Conservation (phyloP, 2,113 vertebrate species). For the Chauna torquata region DNA sequence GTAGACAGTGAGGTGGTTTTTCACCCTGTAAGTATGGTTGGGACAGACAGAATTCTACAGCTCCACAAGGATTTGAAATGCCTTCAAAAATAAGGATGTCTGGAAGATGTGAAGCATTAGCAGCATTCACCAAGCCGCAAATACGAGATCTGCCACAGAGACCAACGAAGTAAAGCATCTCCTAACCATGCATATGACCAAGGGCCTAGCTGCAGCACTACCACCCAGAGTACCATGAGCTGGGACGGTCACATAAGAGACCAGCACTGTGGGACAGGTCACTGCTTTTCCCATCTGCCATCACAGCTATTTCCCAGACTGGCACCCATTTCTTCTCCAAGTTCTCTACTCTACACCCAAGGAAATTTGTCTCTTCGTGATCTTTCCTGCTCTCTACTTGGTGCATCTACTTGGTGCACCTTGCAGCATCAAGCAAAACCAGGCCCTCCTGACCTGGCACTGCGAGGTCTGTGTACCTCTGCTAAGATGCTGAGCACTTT, state of each 20-base stretch:
- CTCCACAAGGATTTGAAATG: not conserved
- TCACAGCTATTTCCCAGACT: not conserved
- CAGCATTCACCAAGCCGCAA: not conserved
- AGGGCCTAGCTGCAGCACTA: not conserved
- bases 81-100: not conserved
- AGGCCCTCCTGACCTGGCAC: not conserved
- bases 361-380: not conserved
- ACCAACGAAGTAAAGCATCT: not conserved
- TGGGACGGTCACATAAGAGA: not conserved
- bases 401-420: accelerated
- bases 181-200: not conserved
- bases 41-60: not conserved
- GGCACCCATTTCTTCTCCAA: not conserved
- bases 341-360: not conserved
- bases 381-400: not conserved
- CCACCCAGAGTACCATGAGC: not conserved
- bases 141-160: not conserved
- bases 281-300: not conserved
- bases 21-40: not conserved
- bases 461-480: not conserved
- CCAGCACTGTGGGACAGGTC: not conserved
- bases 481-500: not conserved
- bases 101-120: not conserved
- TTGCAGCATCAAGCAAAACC: not conserved
- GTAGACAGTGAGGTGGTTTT: not conserved